Evolutionary conservation across 2,888 invertebrate genomes (phyloP), one percentile per base, ranked within the genome.

Genomic region (Dryocosmus kuriphilus): DNA sequence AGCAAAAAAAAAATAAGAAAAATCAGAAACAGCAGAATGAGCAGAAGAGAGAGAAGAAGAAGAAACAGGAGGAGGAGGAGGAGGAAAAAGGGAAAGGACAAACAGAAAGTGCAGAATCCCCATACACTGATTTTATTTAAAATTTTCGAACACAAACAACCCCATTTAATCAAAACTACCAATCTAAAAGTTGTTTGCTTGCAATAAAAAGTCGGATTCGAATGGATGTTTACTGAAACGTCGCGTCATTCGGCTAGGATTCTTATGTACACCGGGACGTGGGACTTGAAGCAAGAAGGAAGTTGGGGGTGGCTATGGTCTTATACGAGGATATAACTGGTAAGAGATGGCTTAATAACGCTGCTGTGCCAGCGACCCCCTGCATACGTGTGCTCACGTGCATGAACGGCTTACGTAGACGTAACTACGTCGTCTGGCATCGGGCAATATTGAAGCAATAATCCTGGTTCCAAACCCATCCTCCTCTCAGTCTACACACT

Each of bases 371-470:
- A 82, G 85, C 81, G 74, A 81, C 74, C 81, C 80, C 78, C 77
- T 76, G 71, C 46, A 80, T 81, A 85, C 83, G 81, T 83, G 82
- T 81, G 80, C 81, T 82, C 82, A 83, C 77, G 80, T 83, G 81
- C 83, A 82, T 84, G 77, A 80, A 84, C 83, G 81, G 81, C 80
- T 82, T 84, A 85, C 85, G 83, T 81, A 85, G 84, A 85, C 86
- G 85, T 84, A 86, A 84, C 86, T 83, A 84, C 86, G 87, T 85
- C 86, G 86, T 83, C 86, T 86, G 86, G 86, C 88, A 88, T 88
- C 86, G 86, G 82, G 88, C 88, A 89, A 90, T 90, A 91, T 91
- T 87, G 90, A 89, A 88, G 90, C 89, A 90, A 90, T 90, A 90
- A 90, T 90, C 90, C 86, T 86, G 85, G 82, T 83, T 85, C 77